These are phyloP conservation scores for Psittacara wagleri DNA, from an alignment of 2,113 vertebrate species.

Conservation along the genomic window DNA sequence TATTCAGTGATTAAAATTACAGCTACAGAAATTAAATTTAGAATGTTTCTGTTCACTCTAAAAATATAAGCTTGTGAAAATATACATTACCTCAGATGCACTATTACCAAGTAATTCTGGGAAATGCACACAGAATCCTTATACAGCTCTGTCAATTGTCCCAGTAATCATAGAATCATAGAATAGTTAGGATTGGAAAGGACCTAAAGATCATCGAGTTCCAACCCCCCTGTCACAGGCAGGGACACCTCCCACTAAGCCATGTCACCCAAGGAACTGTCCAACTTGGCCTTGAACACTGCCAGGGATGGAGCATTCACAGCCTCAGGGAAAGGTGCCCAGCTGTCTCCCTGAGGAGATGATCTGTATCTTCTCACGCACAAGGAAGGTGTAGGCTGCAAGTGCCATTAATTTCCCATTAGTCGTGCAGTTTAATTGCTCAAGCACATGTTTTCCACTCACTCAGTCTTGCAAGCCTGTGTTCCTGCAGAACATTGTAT, in stretches of 20 bases:
- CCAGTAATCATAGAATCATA: not conserved
- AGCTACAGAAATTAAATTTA: not conserved
- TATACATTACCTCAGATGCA: not conserved
- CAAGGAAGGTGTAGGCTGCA: not conserved
- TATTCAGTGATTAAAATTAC: not conserved
- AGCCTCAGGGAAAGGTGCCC: not conserved
- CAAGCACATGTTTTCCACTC: not conserved
- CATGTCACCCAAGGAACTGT: too few relatives aligned
- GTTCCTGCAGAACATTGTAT: not conserved
- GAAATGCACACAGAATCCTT: not conserved
- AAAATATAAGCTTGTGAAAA: not conserved
- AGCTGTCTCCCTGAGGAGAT: not conserved
- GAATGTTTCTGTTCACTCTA: not conserved
- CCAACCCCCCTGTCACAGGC: too few relatives aligned
- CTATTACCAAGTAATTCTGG: not conserved
- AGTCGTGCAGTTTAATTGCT: not conserved
- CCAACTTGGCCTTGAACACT: too few relatives aligned
- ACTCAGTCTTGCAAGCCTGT: accelerated
- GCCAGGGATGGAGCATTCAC: too few relatives aligned
- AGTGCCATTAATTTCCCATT: not conserved
- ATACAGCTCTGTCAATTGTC: not conserved
- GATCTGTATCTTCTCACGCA: not conserved
- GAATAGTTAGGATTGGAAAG: too few relatives aligned
- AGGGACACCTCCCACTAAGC: too few relatives aligned
- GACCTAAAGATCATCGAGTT: too few relatives aligned